These are phyloP conservation scores for Homarus americanus DNA, from an alignment of 1,140 invertebrate species.

Conservation along the genomic window DNA sequence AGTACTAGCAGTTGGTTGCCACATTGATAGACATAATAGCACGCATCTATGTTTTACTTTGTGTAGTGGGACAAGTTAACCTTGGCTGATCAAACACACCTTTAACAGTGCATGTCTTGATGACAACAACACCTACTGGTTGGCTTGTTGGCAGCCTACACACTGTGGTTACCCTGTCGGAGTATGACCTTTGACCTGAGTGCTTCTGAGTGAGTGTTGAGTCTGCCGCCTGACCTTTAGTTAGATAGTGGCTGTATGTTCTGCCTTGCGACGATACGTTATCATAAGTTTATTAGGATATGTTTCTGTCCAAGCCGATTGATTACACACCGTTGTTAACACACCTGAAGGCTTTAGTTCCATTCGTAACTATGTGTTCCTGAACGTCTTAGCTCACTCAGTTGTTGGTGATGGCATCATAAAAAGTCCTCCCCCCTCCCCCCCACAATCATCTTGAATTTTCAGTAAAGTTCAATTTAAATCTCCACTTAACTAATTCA, in stretches of 20 bases:
- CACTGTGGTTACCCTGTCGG: conserved; percentile 31
- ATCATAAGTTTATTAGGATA: conserved; percentile 1
- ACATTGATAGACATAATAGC: conserved; percentile 39
- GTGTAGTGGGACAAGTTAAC: conserved; percentile 15
- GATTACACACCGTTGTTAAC: neutral
- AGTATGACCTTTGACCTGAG: conserved; percentile 40
- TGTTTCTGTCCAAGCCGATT: neutral
- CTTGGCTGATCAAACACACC: neutral
- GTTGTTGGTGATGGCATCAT: conserved; percentile 22
- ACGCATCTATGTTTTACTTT: conserved; percentile 28
- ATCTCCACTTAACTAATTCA: neutral
- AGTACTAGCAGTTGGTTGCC: conserved; percentile 16
- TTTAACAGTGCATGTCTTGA: conserved; percentile 36
- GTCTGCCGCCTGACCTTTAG: conserved; percentile 35
- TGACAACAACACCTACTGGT: conserved; percentile 13
- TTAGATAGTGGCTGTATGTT: conserved; percentile 34
- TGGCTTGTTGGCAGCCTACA: conserved; percentile 29
- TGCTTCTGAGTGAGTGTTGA: conserved; percentile 61
- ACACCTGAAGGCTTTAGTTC: neutral
- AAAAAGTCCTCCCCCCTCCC: neutral
- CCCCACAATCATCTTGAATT: neutral
- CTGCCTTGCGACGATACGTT: conserved; percentile 44
- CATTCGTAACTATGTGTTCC: neutral
- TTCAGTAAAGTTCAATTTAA: neutral
- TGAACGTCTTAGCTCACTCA: conserved; percentile 19